Evolutionary conservation across 2,113 vertebrate species (phyloP).

Genomic region (Dasyornis broadbenti): DNA sequence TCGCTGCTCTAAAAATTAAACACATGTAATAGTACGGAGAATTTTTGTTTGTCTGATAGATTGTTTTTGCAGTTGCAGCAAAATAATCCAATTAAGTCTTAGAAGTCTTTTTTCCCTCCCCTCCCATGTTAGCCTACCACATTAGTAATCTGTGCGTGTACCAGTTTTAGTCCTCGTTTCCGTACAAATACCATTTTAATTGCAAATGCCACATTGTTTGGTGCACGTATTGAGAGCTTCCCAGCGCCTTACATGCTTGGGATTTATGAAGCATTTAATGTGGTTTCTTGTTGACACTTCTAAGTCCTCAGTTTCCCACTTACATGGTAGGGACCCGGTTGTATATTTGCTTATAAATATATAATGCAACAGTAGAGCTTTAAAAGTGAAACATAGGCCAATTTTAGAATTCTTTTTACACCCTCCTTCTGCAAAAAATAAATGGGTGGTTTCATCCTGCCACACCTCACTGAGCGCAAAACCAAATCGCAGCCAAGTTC

Average conservation of each 20-base stretch:
- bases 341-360: background rate
- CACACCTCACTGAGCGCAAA: background rate
- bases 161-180: background rate
- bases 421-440: background rate
- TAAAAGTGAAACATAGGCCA: background rate
- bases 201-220: background rate
- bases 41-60: background rate
- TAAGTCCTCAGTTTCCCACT: background rate
- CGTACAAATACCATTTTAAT: background rate
- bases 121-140: background rate
- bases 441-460: background rate
- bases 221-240: background rate
- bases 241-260: background rate
- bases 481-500: background rate
- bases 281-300: background rate
- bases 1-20: background rate
- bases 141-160: background rate
- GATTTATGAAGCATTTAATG: background rate
- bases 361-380: background rate
- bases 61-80: background rate
- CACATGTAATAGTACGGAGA: background rate
- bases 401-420: background rate
- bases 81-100: background rate
- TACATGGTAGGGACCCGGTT: background rate
- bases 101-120: background rate